Base-by-base conservation (phyloP, 2,113 vertebrate genomes). In the Orcinus orca region DNA sequence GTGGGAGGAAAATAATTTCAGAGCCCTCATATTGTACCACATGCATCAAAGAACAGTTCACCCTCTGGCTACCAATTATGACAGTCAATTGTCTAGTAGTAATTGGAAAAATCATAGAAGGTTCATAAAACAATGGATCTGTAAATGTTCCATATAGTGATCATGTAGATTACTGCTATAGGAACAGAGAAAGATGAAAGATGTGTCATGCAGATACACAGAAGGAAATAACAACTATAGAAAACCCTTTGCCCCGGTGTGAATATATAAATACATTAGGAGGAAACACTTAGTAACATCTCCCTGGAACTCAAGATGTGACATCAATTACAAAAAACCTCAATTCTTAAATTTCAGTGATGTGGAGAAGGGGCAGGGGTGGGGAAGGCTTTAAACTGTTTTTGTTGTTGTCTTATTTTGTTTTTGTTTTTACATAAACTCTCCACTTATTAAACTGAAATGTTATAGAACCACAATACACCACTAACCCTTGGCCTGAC, bases 21-120 rank as follows among this genome's bases (percentile, higher is more conserved):
- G 53, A 91, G 50, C 38, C 44, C 86, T 97, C n/a, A 29, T 89
- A 36, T 36, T 87, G 36, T 81, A 55, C 68, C 77, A 50, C 77
- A 96, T 33, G 50, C 82, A 97, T 96, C 88, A 97, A 97, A 97
- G 89, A 87, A 74, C 41, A 33, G 65, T 92, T 93, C 74, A 87
- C 85, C 68, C 77, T 47, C 21, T 96, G 83, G 92, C 68, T 86
- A 95, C 83, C 77, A 89, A 38, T 93, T 89, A 96, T 15, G 79
- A 67, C 79, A 88, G 47, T 33, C 85, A 93, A 97, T 76, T 92
- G 90, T 97, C 93, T 95, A 21, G 50, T 29, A 50, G 60, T 92
- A 96, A 97, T 95, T 96, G 92, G 85, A 92, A 97, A 94, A 92
- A 93, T 60, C 29, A 3, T 87, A 96, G 70, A 65, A 87, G 80